Evolutionary conservation across 2,888 invertebrate genomes (phyloP).

Genomic region (Sclerodermus sp.): DNA sequence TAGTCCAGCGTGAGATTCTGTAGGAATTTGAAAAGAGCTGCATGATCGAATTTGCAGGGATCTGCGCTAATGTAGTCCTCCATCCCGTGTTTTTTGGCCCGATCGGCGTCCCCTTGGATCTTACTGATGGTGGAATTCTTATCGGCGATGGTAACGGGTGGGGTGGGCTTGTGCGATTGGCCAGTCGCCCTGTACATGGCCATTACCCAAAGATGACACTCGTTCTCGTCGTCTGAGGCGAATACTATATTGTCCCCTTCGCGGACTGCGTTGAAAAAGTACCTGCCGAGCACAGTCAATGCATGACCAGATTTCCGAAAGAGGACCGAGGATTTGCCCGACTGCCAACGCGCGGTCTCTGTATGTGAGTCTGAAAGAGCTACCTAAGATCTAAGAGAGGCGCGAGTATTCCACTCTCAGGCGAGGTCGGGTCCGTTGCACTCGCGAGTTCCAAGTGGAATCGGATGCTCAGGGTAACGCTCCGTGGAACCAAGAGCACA

Average conservation of each 20-base stretch:
- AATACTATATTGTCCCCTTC: slow-evolving; percentile 97
- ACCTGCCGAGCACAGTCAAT: slow-evolving; percentile 60
- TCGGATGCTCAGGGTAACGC: neutral
- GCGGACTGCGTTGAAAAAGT: slow-evolving; percentile 97
- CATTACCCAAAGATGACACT: slow-evolving; percentile 98
- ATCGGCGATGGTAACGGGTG: slow-evolving; percentile 82
- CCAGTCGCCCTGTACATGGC: slow-evolving; percentile 99
- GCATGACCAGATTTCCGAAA: slow-evolving; percentile 1
- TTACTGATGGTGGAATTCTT: slow-evolving; percentile 85
- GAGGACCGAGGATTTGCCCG: neutral
- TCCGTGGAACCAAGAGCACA: neutral
- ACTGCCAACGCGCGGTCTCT: neutral
- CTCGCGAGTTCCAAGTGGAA: neutral
- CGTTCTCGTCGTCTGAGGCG: slow-evolving; percentile 96
- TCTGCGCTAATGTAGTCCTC: slow-evolving; percentile 99
- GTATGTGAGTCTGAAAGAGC: neutral
- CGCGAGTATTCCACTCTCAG: neutral
- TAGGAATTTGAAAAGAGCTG: slow-evolving; percentile 85
- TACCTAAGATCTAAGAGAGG: neutral
- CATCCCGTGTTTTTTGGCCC: slow-evolving; percentile 98
- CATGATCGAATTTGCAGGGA: slow-evolving; percentile 96
- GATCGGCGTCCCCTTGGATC: slow-evolving; percentile 92
- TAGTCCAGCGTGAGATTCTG: slow-evolving; percentile 94
- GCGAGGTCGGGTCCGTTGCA: neutral
- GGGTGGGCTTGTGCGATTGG: slow-evolving; percentile 98